A percentile compares a stretch with the other conserved stretches of the same genome.
Conservation (phyloP, 2,888 invertebrate genomes). For the Mimumesa dahlbomi region DNA sequence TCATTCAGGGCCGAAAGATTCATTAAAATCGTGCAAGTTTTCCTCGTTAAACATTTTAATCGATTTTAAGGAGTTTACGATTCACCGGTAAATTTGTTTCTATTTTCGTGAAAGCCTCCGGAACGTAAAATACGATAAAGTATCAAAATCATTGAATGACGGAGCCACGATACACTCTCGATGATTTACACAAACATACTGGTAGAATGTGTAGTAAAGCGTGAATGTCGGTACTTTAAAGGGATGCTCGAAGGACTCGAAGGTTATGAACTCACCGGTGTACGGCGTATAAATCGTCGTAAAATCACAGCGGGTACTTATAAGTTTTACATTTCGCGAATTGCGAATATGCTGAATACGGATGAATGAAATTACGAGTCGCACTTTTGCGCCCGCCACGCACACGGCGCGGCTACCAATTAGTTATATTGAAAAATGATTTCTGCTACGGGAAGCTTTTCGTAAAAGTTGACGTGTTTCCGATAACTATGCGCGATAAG, state of each 20-base stretch:
- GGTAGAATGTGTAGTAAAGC: slow-evolving; percentile 8
- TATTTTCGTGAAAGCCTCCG: no score
- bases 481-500: background rate
- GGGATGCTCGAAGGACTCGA: slow-evolving; percentile 32
- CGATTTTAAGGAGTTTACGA: no score
- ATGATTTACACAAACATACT: background rate
- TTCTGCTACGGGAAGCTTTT: background rate
- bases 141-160: background rate
- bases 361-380: slow-evolving; percentile 25
- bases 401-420: slow-evolving; percentile 13
- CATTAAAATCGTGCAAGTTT: no score
- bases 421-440: slow-evolving; percentile 10
- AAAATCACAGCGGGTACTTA: slow-evolving; percentile 23
- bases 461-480: background rate
- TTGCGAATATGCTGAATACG: slow-evolving; percentile 20
- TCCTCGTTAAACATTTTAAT: no score
- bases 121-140: no score
- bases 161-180: background rate
- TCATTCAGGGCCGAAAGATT: no score
- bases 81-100: no score
- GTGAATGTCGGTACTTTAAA: slow-evolving; percentile 30
- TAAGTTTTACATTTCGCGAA: slow-evolving; percentile 21
- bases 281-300: slow-evolving; percentile 34
- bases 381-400: background rate
- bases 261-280: slow-evolving; percentile 25